Conservation (phyloP, 2,113 vertebrate species). For the Aix galericulata region DNA sequence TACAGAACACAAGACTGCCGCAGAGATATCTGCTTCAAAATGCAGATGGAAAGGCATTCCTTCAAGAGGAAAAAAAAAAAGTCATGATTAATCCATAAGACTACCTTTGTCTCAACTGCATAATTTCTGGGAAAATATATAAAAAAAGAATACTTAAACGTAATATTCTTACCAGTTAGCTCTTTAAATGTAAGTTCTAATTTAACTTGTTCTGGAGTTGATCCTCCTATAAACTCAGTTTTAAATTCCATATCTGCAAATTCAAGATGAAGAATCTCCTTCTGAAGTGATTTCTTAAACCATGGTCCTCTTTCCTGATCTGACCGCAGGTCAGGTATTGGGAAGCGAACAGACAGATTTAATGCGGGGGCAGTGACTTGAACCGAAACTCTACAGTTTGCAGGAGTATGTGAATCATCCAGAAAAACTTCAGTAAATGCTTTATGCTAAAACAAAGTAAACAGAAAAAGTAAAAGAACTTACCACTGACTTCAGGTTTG, state of each 20-base stretch:
- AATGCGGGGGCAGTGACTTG: slow-evolving; percentile 86
- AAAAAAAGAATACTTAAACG: neutral
- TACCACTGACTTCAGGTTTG: neutral
- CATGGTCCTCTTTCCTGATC: slow-evolving; percentile 97
- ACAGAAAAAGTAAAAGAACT: neutral
- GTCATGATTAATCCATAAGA: neutral
- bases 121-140: neutral
- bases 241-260: slow-evolving; percentile 90
- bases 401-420: slow-evolving; percentile 89
- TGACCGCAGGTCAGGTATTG: slow-evolving; percentile 95
- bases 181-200: slow-evolving; percentile 95
- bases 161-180: slow-evolving; percentile 81
- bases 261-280: slow-evolving; percentile 89
- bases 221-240: slow-evolving; percentile 89
- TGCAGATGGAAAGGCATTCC: neutral
- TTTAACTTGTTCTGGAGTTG: slow-evolving; percentile 90
- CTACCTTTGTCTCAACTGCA: neutral
- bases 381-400: slow-evolving; percentile 86
- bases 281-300: slow-evolving; percentile 98
- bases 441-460: slow-evolving; percentile 84
- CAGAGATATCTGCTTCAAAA: neutral
- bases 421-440: slow-evolving; percentile 98
- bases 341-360: slow-evolving; percentile 89
- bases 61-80: neutral
- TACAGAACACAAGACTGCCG: neutral